phyloP scores from a whole-genome alignment of 2,113 vertebrate genomes.

The Osmerus eperlanus region DNA sequence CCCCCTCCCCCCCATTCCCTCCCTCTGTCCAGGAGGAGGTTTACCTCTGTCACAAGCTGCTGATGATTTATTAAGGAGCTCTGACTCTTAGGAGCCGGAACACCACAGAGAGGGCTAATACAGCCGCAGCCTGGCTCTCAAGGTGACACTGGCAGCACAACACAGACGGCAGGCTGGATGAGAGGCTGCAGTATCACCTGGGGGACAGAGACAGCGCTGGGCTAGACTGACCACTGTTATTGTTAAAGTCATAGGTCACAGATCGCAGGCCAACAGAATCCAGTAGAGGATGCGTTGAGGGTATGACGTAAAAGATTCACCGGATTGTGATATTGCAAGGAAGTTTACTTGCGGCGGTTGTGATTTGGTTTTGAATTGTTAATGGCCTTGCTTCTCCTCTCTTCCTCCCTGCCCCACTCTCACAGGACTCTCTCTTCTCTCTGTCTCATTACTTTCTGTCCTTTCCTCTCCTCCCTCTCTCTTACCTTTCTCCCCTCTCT shows the following conservation, averaged over 20 bases:
- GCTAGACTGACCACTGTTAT: no score
- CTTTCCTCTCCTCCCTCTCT: slow-evolving; percentile 1
- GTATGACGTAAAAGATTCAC: no score
- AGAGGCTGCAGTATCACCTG: no score
- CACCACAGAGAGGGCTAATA: slow-evolving; percentile 20
- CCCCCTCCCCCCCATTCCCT: background rate
- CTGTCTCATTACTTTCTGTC: background rate
- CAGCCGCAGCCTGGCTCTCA: slow-evolving; percentile 34
- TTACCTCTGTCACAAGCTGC: slow-evolving; percentile 48
- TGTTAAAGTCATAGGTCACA: no score
- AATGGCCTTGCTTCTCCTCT: background rate
- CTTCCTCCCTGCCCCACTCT: no score
- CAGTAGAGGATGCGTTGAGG: no score
- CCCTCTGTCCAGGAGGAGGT: slow-evolving; percentile 37
- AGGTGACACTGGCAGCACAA: slow-evolving; percentile 34
- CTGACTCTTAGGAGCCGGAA: slow-evolving; percentile 23
- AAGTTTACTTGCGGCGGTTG: no score
- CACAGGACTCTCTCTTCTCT: background rate
- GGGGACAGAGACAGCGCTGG: no score
- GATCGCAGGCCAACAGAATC: no score
- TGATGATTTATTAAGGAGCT: slow-evolving; percentile 52
- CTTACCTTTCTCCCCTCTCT: background rate
- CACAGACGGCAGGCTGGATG: slow-evolving; percentile 6
- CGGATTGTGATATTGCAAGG: no score
- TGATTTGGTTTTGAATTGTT: background rate